These are phyloP conservation scores for Sylvia borin DNA, from an alignment of 2,797 vertebrate species.

Conservation along the genomic window DNA sequence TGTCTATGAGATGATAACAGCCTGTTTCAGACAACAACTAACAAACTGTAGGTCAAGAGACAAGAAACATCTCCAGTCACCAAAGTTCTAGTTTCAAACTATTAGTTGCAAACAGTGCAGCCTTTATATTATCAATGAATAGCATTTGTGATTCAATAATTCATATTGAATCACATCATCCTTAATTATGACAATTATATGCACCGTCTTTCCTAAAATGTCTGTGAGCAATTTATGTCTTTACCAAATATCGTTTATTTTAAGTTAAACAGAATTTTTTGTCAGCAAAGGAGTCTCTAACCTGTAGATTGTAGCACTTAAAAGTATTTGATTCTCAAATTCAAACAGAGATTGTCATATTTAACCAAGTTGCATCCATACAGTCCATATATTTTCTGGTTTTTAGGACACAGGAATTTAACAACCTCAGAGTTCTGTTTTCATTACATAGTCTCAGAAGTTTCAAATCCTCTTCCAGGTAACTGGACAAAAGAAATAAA, in stretches of 20 bases:
- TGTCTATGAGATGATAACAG: neutral
- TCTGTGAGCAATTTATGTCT: neutral
- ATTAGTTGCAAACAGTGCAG: neutral
- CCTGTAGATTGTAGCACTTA: neutral
- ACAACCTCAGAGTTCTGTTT: neutral
- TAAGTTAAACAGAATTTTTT: neutral
- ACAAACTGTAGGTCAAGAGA: neutral
- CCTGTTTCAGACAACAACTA: neutral
- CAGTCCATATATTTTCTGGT: neutral
- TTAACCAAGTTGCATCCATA: neutral
- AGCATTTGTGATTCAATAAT: neutral
- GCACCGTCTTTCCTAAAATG: neutral
- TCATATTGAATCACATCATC: neutral
- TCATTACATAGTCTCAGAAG: neutral
- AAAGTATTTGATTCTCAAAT: neutral
- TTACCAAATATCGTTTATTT: neutral
- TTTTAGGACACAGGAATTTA: neutral
- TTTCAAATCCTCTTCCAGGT: neutral
- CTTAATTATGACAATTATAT: neutral
- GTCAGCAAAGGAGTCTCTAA: neutral
- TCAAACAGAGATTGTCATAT: neutral
- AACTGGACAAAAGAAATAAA: neutral
- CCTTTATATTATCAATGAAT: neutral
- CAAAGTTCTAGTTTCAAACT: neutral
- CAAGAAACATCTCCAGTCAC: neutral